A percentile compares a stretch with the other conserved stretches of the same genome.
Conservation (phyloP, 2,113 vertebrate genomes). For the Sminthopsis crassicaudata region DNA sequence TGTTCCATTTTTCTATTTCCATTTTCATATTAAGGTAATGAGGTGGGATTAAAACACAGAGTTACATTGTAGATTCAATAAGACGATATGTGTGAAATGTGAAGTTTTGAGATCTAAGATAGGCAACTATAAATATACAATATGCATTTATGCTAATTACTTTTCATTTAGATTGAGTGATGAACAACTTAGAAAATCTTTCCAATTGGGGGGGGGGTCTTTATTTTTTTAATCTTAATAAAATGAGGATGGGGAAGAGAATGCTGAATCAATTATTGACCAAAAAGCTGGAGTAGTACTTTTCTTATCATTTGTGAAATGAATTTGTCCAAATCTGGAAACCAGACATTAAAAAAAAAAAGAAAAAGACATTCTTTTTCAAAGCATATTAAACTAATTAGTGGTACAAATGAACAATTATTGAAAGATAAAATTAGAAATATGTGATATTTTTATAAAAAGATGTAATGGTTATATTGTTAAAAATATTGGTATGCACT, state of each 20-base stretch:
- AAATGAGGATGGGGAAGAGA: neutral
- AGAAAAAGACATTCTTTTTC: constrained; percentile 43
- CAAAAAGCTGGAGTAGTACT: constrained; percentile 18
- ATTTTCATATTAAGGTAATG: neutral
- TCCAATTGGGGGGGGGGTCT: constrained; percentile 19
- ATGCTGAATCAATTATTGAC: neutral
- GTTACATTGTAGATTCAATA: neutral
- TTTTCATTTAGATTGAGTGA: neutral
- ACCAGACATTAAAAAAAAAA: constrained; percentile 10
- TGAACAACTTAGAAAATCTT: neutral
- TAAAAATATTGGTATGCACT: neutral
- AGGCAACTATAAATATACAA: too few relatives aligned
- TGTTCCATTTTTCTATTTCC: constrained; percentile 13
- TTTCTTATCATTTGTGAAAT: constrained; percentile 38
- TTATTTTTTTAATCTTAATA: constrained; percentile 19
- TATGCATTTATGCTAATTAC: neutral
- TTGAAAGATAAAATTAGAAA: constrained; percentile 28
- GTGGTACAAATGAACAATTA: constrained; percentile 19
- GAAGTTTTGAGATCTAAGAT: neutral
- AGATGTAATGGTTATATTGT: constrained; percentile 10
- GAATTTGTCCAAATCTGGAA: constrained; percentile 48
- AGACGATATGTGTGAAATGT: neutral
- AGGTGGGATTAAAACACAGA: neutral
- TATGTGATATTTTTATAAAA: constrained; percentile 17
- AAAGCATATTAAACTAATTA: constrained; percentile 4